Conservation (phyloP, 2,113 vertebrate species). For the Callocephalon fimbriatum region DNA sequence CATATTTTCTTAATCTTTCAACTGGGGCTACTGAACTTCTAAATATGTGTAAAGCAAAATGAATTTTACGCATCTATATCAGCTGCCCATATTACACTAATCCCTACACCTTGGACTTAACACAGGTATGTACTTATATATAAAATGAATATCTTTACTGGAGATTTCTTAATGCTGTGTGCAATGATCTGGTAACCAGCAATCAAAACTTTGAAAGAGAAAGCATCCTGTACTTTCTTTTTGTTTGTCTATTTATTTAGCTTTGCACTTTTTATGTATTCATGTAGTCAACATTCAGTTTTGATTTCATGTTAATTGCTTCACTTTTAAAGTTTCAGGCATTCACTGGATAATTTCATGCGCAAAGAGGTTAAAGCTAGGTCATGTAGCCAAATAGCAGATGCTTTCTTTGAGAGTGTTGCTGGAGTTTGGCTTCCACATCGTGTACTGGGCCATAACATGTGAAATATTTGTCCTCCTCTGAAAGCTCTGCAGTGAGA, state of each 20-base stretch:
- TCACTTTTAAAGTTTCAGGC: constrained; percentile 19
- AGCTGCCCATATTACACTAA: neutral
- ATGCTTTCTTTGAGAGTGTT: neutral
- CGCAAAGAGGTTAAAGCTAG: neutral
- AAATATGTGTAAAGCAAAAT: neutral
- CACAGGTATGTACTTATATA: neutral
- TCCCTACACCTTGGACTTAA: neutral
- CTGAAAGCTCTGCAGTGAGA: constrained; percentile 11
- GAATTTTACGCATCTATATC: neutral
- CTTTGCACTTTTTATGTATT: neutral
- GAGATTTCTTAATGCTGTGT: neutral
- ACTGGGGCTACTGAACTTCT: neutral
- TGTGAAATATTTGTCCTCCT: constrained; percentile 44
- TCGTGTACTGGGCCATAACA: constrained; percentile 10
- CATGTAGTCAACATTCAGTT: neutral
- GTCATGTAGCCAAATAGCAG: neutral
- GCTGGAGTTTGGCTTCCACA: constrained; percentile 19
- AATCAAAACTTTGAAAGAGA: neutral
- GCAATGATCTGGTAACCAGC: neutral
- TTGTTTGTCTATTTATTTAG: neutral
- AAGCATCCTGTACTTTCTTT: neutral
- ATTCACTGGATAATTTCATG: neutral
- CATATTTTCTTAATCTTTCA: neutral
- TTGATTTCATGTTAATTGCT: constrained; percentile 33
- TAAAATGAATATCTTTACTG: neutral